Evolutionary conservation across 2,113 vertebrate genomes (phyloP), one percentile per base, ranked within the genome.

Genomic region (Microcebus tavaratra): DNA sequence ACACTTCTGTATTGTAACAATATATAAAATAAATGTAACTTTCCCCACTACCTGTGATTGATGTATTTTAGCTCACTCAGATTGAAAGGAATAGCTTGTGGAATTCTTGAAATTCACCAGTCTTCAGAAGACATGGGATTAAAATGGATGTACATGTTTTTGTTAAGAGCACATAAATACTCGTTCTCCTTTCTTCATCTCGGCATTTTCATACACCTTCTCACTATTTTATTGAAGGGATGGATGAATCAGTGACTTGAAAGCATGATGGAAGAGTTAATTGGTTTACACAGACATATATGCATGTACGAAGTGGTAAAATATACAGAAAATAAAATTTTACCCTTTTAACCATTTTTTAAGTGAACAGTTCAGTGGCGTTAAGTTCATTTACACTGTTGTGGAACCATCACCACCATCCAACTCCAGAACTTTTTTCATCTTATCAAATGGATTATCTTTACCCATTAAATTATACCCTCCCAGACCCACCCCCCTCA

Each of bases 1-100:
- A 88, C 1, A 86, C 3, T 48, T 63, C 78, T 96, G 97, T 97
- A 96, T 97, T 96, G 68, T 2, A 88, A n/a, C 31, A 97, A 79
- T 20, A 57, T 92, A 72, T 39, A 94, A 96, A 92, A 96, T 57
- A 93, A 50, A 14, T 39, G 12, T 25, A 67, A 18, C n/a, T 75
- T 85, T 29, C 61, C 61, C 85, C 75, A 81, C 23, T 29, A 48
- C 27, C 72, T 72, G 79, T 61, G 31, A 76, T 20, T 23, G 59
- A 57, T 25, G 42, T 45, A 29, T 68, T 59, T 21, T 57, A 67
- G 21, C 39, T 68, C 42, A 42, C 42, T 42, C 13, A 89, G 39
- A 65, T 81, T 21, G 92, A 42, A 23, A 20, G 2, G 48, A 81
- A 50, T 34, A 89, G 78, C 29, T 87, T 84, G 34, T 18, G 4